Evolutionary conservation across 2,113 vertebrate species (phyloP), one percentile per base, ranked within the genome.

Genomic region (Varanus komodoensis): DNA sequence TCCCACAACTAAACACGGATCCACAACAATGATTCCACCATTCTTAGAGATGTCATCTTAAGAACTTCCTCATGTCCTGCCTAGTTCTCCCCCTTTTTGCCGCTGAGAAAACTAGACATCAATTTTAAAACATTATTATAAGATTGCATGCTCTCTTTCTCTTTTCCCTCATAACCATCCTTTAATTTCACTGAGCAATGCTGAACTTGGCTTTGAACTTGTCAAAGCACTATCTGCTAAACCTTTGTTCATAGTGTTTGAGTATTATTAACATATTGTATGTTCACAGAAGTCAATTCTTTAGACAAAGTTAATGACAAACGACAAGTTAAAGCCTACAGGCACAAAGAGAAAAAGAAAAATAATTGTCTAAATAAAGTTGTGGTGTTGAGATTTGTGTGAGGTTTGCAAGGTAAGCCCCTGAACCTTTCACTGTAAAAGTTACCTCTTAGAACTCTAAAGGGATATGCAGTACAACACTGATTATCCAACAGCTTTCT

Each of bases 271-370:
- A 95, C 0, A 80, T 92, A 89, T 93, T 90, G 90, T 91, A 9
- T 88, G 93, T 93, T 92, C 89, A 89, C 92, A 92, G 94, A 88
- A 44, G 0, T 91, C 92, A 85, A 89, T 83, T 92, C 91, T 94
- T 96, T 94, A 94, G 92, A 93, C 93, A 94, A 88, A 95, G 89
- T 86, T 94, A 96, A 96, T 95, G 94, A 95, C 91, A 90, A 95
- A 94, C 94, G 93, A 95, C 93, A 95, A 94, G 91, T 90, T 93
- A 95, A 94, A 93, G 95, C 95, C 91, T 95, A 69, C 50, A 95
- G 92, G 95, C 91, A 0, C 86, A 90, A 75, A 87, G 2, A 34
- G 75, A 89, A 82, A 90, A 64, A 73, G 87, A 64, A 83, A 85
- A 88, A 89, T 32, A 48, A 84, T 83, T 86, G 69, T 77, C 87